These are phyloP conservation scores for Sepioteuthis lessoniana DNA, from an alignment of 2,888 invertebrate genomes.

Conservation along the genomic window DNA sequence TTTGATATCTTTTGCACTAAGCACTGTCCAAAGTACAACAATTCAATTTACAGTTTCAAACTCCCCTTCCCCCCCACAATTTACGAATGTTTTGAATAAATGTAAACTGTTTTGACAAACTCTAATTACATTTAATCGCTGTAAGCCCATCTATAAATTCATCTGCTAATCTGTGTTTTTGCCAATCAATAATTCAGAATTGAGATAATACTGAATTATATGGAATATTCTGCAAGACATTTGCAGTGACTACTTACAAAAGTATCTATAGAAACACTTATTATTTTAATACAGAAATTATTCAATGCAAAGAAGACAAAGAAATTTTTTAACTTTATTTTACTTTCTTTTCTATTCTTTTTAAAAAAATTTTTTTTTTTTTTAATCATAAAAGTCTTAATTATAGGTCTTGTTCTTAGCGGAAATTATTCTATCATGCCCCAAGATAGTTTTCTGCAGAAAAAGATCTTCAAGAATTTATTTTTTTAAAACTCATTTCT, in stretches of 20 bases:
- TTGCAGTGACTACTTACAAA: not conserved
- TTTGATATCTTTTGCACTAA: not conserved
- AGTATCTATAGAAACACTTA: not conserved
- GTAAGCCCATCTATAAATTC: constrained; percentile 8
- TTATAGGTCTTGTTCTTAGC: not conserved
- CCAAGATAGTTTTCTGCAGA: not conserved
- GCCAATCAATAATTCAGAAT: not conserved
- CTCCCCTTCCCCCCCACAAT: not conserved
- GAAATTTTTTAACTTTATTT: not conserved
- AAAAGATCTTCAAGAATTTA: not conserved
- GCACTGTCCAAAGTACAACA: not conserved
- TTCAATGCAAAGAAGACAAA: constrained; percentile 8
- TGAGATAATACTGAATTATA: not conserved
- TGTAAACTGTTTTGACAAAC: constrained; percentile 21
- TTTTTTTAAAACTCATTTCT: not conserved
- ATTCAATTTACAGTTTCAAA: not conserved
- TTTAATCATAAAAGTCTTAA: constrained; percentile 9
- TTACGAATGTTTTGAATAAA: not conserved
- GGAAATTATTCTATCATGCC: constrained; percentile 18
- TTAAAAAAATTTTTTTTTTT: not conserved
- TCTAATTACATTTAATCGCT: constrained; percentile 33
- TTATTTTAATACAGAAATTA: constrained; percentile 33
- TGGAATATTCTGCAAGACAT: not conserved
- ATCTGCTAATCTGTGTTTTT: not conserved
- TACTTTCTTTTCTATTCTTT: not conserved